Conservation (phyloP, 2,113 vertebrate species). For the Hyaena hyaena region DNA sequence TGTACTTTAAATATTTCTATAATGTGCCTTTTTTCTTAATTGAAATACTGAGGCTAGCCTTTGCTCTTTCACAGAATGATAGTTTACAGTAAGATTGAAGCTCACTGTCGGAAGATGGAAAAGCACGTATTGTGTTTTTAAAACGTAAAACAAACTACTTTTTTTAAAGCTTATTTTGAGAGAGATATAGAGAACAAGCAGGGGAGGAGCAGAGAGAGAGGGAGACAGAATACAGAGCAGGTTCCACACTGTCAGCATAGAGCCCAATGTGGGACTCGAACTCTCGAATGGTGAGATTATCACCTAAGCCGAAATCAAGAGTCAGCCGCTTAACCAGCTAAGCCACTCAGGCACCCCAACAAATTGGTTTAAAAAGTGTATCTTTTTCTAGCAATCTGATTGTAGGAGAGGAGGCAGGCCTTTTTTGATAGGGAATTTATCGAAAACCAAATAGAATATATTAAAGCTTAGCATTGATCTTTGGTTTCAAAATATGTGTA, state of each 20-base stretch:
- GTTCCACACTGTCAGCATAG: too few relatives aligned
- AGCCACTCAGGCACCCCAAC: too few relatives aligned
- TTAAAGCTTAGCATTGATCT: neutral
- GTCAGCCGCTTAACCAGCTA: too few relatives aligned
- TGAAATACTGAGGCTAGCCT: neutral
- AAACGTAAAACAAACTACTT: neutral
- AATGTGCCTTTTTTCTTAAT: neutral
- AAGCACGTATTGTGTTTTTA: neutral
- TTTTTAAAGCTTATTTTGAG: too few relatives aligned
- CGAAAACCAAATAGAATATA: neutral
- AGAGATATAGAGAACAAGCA: too few relatives aligned
- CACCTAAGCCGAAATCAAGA: too few relatives aligned
- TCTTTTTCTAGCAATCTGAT: conserved; percentile 11
- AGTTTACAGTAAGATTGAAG: neutral
- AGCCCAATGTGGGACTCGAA: too few relatives aligned
- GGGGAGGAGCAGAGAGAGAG: too few relatives aligned
- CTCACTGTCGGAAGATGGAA: neutral
- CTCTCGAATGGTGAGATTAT: too few relatives aligned
- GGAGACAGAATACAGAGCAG: too few relatives aligned
- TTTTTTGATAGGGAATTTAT: neutral
- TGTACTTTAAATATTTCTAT: neutral
- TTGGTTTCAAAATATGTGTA: neutral
- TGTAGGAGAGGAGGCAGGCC: neutral
- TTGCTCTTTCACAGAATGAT: conserved; percentile 8
- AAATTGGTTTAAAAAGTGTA: neutral